phyloP scores from a whole-genome alignment of 2,888 invertebrate genomes.

The Prostheceraeus crozeri region DNA sequence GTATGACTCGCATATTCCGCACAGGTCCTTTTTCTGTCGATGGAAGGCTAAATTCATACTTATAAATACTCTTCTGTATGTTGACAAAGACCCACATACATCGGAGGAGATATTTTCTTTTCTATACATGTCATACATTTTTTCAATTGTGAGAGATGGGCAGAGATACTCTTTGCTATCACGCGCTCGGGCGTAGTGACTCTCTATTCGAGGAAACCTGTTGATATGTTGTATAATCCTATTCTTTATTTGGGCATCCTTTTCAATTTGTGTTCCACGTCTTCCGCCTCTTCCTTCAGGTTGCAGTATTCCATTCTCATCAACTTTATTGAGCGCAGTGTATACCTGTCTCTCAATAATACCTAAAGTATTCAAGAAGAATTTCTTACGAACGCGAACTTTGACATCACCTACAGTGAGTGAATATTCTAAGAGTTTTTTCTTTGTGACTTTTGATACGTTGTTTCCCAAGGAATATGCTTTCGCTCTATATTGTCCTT shows the following conservation, averaged over 20 bases:
- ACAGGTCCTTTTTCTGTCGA: neutral
- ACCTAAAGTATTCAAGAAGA: neutral
- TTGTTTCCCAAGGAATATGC: too few species aligned
- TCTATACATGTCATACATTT: too few species aligned
- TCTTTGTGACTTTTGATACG: too few species aligned
- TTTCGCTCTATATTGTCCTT: too few species aligned
- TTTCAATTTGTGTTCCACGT: constrained; percentile 13
- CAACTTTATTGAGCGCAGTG: neutral
- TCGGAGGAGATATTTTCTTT: too few species aligned
- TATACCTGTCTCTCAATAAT: constrained; percentile 4
- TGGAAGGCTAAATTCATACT: constrained; percentile 12
- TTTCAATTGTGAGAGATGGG: too few species aligned
- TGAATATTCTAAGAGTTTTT: too few species aligned
- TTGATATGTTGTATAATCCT: constrained; percentile 11
- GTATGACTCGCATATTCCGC: neutral
- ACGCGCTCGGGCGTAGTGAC: neutral
- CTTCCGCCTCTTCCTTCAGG: neutral
- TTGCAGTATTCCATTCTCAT: constrained; percentile 17
- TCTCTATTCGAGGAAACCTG: neutral
- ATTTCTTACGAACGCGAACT: neutral
- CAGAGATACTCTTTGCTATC: too few species aligned
- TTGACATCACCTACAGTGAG: too few species aligned
- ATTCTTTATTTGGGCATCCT: neutral
- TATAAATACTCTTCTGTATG: neutral
- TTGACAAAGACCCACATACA: too few species aligned